These are phyloP conservation scores for Myocastor coypus DNA, from an alignment of 2,113 vertebrate species.

Conservation along the genomic window DNA sequence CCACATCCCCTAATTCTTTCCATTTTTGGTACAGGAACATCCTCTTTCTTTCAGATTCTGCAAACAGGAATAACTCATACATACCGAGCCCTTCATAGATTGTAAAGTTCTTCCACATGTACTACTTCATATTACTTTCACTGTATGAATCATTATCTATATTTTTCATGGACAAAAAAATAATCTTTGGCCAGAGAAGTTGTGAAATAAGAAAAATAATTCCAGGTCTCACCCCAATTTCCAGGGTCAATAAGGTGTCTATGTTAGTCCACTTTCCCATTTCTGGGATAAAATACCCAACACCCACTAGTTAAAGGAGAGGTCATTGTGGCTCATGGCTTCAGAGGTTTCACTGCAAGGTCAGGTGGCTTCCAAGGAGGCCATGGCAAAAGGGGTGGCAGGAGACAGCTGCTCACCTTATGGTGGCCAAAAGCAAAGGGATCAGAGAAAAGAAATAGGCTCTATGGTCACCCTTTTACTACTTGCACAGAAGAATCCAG, in stretches of 20 bases:
- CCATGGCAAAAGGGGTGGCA: background rate
- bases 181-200: background rate
- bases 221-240: background rate
- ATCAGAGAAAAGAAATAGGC: background rate
- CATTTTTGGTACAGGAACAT: background rate
- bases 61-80: background rate
- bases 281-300: background rate
- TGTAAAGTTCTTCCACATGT: background rate
- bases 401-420: background rate
- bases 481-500: background rate
- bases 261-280: background rate
- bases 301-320: background rate
- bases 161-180: background rate
- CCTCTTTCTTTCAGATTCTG: background rate
- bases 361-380: background rate
- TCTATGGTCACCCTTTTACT: background rate
- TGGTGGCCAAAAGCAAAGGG: background rate
- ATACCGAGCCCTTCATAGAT: background rate
- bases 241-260: background rate
- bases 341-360: background rate
- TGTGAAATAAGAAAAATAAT: constrained; percentile 31
- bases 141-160: background rate
- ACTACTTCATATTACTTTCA: background rate
- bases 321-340: background rate
- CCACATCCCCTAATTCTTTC: background rate